A percentile compares a stretch with the other conserved stretches of the same genome.
phyloP scores from a whole-genome alignment of 2,888 invertebrate species.

The Eupithecia tripunctaria region DNA sequence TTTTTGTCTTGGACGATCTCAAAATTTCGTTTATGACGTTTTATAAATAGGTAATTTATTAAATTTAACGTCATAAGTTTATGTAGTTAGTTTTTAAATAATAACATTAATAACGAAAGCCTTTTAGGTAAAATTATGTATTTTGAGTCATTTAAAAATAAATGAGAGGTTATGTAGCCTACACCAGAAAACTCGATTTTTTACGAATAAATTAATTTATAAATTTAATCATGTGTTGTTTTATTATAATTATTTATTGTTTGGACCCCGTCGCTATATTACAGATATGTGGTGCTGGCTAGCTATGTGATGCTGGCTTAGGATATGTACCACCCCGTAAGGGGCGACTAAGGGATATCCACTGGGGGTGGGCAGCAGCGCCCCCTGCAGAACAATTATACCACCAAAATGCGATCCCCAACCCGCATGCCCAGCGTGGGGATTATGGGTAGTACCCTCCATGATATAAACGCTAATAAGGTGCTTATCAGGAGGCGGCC shows the following conservation, averaged over 20 bases:
- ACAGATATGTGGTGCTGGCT: no score
- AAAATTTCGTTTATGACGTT: conserved; percentile 65
- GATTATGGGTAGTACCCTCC: no score
- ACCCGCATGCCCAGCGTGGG: no score
- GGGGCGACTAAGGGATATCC: no score
- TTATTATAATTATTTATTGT: not conserved
- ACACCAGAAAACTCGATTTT: not conserved
- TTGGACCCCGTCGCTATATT: not conserved
- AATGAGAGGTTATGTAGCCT: not conserved
- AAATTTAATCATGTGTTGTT: not conserved
- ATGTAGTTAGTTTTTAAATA: conserved; percentile 45
- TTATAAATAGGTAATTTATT: conserved; percentile 43
- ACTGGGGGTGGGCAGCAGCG: no score
- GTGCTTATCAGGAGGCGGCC: no score
- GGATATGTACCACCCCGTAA: no score
- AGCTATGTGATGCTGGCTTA: no score
- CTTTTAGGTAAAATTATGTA: conserved; percentile 15
- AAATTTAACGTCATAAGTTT: conserved; percentile 44
- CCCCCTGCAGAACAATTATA: no score
- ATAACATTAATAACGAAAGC: conserved; percentile 5
- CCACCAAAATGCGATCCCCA: no score
- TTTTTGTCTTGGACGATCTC: conserved; percentile 77
- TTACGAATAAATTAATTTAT: not conserved
- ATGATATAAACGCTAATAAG: no score
- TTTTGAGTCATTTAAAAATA: conserved; percentile 12